Base-by-base conservation (phyloP, 1,140 invertebrate species). In the Tetramorium alpestre region DNA sequence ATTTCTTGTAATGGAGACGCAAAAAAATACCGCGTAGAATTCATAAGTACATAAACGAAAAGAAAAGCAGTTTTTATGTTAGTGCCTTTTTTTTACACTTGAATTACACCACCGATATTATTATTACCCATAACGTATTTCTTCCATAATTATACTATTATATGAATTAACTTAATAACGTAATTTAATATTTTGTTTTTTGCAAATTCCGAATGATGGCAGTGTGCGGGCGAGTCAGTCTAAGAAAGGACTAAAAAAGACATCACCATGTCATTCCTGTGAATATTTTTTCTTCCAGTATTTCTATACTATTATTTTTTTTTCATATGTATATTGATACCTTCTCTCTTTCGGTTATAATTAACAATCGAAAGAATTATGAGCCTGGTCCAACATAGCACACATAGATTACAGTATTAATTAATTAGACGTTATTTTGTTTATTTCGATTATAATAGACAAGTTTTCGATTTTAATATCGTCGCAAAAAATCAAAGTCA, bases 401-500 rank as follows among this genome's bases (percentile, higher is more conserved):
- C 90, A 93, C 90, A 73, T 87, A 90, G 92, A 92, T 88, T 94
- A 94, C 90, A 94, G 91, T 92, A 89, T 92, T 90, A 92, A 90
- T 94, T 81, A 81, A 91, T 92, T 93, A 90, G 89, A 73, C 80
- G 54, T 76, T 93, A 92, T 87, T 93, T 87, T 90, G 90, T 90
- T 92, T 92, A 91, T 89, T 93, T 93, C 93, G 90, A 92, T 93
- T 93, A 95, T 92, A 93, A 91, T 94, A 92, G 92, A 86, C 92
- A 91, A 89, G 91, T 93, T 84, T 92, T 91, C 90, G 88, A 89
- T 94, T 92, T 89, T 93, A 91, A 92, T 87, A 73, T 77, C 58
- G 49, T 69, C 47, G 69, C 67, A 62, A 75, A 84, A 67, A 56
- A 93, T 87, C 89, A 92, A 93, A 92, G 85, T 93, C 91, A 91